Conservation (phyloP, 2,797 vertebrate species). For the Hippopotamyrus pictus region DNA sequence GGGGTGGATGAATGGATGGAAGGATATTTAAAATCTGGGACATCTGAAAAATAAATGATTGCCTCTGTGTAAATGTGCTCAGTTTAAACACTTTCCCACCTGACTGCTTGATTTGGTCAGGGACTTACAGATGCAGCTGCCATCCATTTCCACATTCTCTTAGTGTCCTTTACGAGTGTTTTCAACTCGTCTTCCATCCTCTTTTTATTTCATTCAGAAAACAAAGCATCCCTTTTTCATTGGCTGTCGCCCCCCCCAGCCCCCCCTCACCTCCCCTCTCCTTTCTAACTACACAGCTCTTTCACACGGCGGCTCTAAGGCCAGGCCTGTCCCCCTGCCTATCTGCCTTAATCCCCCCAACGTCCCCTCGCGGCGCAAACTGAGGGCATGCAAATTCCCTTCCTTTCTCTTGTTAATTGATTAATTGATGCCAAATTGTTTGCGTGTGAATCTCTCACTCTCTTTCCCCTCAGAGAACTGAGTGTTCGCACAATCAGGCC, state of each 20-base stretch:
- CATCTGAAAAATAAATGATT: neutral
- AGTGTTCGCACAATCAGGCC: slow-evolving; percentile 1
- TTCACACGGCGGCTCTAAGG: slow-evolving; percentile 59
- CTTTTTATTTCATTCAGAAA: slow-evolving; percentile 57
- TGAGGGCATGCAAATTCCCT: slow-evolving; percentile 65
- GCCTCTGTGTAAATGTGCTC: neutral
- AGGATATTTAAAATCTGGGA: neutral
- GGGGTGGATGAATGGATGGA: neutral
- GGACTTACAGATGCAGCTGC: neutral
- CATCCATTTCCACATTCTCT: slow-evolving; percentile 18
- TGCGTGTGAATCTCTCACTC: slow-evolving; percentile 45
- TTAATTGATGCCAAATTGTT: slow-evolving; percentile 66
- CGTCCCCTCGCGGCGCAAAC: slow-evolving; percentile 25
- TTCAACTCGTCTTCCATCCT: slow-evolving; percentile 39
- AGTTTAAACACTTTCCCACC: neutral
- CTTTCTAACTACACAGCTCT: slow-evolving; percentile 54
- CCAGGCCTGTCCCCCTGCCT: slow-evolving; percentile 27
- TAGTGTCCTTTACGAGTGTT: slow-evolving; percentile 27
- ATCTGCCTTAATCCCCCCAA: neutral
- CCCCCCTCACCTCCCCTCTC: slow-evolving; percentile 30
- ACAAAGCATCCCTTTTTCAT: slow-evolving; percentile 54
- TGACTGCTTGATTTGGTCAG: neutral
- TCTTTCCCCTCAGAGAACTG: slow-evolving; percentile 10
- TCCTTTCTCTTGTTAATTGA: slow-evolving; percentile 68
- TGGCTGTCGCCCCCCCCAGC: slow-evolving; percentile 40